Percentiles rank a stretch among this genome's conserved stretches.
phyloP scores from a whole-genome alignment of 2,797 vertebrate species.

The Artibeus lituratus region DNA sequence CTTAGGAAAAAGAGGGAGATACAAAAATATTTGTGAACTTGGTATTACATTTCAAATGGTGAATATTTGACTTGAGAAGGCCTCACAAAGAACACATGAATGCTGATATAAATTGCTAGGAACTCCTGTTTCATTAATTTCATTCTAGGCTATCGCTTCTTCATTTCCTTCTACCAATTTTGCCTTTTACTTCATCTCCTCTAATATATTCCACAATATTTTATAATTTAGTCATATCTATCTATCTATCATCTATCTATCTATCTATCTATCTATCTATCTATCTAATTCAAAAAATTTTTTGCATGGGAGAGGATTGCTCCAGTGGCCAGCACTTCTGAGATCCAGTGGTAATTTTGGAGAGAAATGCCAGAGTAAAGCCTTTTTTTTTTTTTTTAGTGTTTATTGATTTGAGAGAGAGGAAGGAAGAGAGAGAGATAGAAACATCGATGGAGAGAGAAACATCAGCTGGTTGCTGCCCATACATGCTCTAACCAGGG shows the following conservation, averaged over 20 bases:
- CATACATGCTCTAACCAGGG: background rate
- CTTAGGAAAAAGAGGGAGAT: background rate
- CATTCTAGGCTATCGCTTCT: background rate
- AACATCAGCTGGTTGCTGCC: background rate
- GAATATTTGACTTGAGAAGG: background rate
- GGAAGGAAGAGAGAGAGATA: too few relatives aligned
- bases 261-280: too few relatives aligned
- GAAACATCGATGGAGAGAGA: too few relatives aligned
- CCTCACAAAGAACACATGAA: background rate
- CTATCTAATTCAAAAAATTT: background rate
- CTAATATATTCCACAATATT: background rate
- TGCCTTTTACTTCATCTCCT: conserved; percentile 13
- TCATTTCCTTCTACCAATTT: conserved; percentile 24
- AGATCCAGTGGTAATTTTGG: background rate
- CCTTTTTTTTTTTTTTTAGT: background rate
- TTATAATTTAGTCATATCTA: background rate
- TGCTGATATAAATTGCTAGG: background rate
- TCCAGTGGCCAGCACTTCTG: background rate
- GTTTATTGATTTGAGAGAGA: background rate
- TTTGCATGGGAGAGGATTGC: background rate
- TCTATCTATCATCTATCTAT: too few relatives aligned
- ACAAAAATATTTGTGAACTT: conserved; percentile 2
- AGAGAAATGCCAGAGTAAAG: background rate
- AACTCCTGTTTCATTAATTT: background rate
- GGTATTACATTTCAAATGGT: background rate